Evolutionary conservation across 2,888 invertebrate species (phyloP).

Genomic region (Ceratothoa steindachneri): DNA sequence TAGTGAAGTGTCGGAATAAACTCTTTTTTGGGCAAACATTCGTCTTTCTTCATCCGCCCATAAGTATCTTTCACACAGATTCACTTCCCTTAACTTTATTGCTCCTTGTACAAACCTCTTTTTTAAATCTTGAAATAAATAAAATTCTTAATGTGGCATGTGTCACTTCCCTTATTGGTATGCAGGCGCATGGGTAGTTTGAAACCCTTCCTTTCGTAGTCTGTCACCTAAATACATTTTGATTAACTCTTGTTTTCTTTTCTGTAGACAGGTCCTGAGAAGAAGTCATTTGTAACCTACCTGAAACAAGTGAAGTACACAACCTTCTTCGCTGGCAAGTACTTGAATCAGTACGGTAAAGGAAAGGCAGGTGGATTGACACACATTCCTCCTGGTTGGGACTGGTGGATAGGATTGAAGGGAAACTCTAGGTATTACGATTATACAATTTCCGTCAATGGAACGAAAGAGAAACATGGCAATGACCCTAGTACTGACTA

Average conservation of each 20-base stretch:
- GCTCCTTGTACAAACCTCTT: too few species aligned
- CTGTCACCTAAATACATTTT: not conserved
- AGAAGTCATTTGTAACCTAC: constrained; percentile 64
- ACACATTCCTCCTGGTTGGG: constrained; percentile 77
- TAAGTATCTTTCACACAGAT: too few species aligned
- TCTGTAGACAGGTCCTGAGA: constrained; percentile 58
- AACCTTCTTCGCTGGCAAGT: constrained; percentile 91
- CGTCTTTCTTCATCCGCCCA: too few species aligned
- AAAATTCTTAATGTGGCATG: too few species aligned
- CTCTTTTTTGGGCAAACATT: too few species aligned
- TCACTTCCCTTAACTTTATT: too few species aligned
- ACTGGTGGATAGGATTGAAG: constrained; percentile 78
- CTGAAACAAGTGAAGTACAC: constrained; percentile 66
- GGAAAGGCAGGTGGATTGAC: constrained; percentile 61
- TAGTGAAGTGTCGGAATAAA: too few species aligned
- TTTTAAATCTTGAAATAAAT: too few species aligned
- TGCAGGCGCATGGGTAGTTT: too few species aligned
- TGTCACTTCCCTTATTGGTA: too few species aligned
- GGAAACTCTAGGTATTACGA: constrained; percentile 92
- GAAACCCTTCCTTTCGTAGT: too few species aligned
- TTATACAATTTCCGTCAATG: constrained; percentile 78
- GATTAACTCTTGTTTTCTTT: not conserved
- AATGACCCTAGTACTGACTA: constrained; percentile 62
- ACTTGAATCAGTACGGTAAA: constrained; percentile 72
- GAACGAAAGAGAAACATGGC: constrained; percentile 62